Evolutionary conservation across 2,888 invertebrate genomes (phyloP), one percentile per base, ranked within the genome.

Genomic region (Drosophila aldrichi): DNA sequence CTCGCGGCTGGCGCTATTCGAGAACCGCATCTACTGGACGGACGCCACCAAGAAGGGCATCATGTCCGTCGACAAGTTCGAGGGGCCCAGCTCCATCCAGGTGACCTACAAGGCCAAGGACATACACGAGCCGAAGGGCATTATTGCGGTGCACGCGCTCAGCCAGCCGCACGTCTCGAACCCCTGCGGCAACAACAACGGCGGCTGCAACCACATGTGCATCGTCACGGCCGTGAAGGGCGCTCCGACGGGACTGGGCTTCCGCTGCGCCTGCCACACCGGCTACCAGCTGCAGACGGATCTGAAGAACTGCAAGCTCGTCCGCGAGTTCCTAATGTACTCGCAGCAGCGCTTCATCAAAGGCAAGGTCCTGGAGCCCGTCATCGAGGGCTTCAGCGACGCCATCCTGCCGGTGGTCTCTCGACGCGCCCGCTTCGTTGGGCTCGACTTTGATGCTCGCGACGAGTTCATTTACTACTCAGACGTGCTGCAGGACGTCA

Each of bases 381-480:
- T 97, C 0, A 96, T 96, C 60, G 96, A 97, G 92, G 97, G 97
- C 0, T 98, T 98, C 92, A 97, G 97, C 84, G 99, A 99, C 91
- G 99, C 99, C 8, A 98, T 99, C 62, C 94, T 98, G 38, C 99
- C 99, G 0, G 97, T 99, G 0, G 97, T 98, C 0, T 98, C 98
- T 0, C 94, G 97, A 60, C 94, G 98, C 38, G 98, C 98, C 0
- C 95, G 98, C 81, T 98, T 98, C 91, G 98, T 99, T 0, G 99
- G 98, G 0, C 93, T 99, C 41, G 99, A 99, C 91, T 99, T 97
- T 90, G 98, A 99, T 92, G 96, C 97, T 0, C 94, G 96, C 57
- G 97, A 97, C 81, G 96, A 97, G 87, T 97, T 97, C 87, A 98
- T 99, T 78, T 99, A 99, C 93, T 99, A 98, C 93, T 99, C 99